Conservation (phyloP, 1,140 invertebrate species). For the Aphelinus atriplicis region DNA sequence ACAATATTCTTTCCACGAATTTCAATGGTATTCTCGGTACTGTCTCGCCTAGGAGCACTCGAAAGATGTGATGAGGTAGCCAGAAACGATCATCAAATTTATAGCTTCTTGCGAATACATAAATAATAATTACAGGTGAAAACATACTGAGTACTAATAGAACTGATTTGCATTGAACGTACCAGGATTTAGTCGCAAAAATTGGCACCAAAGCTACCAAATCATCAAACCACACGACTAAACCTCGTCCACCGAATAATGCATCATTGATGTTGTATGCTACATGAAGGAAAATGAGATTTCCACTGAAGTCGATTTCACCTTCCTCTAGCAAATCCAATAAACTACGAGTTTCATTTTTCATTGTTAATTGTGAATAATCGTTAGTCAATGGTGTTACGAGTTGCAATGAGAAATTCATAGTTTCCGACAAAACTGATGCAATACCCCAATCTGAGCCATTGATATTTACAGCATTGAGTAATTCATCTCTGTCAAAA, state of each 20-base stretch:
- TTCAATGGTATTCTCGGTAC: background rate
- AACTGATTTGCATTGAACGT: background rate
- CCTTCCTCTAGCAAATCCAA: background rate
- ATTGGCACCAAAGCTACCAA: background rate
- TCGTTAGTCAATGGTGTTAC: background rate
- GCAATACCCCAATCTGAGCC: background rate
- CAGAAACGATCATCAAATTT: background rate
- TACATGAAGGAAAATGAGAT: background rate
- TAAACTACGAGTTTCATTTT: background rate
- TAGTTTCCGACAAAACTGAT: background rate
- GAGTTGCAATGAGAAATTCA: background rate
- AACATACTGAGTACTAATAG: background rate
- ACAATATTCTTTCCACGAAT: background rate
- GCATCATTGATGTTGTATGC: too few relatives aligned
- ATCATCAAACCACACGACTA: background rate
- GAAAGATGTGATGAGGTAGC: background rate
- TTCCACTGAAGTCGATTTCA: background rate
- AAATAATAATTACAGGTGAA: background rate
- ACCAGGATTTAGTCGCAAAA: background rate
- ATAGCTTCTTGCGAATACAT: background rate
- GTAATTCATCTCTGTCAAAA: background rate
- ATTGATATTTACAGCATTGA: background rate
- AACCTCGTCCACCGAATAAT: background rate
- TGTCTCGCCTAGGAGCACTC: background rate
- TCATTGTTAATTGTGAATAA: background rate